Base-by-base conservation (phyloP, 2,888 invertebrate genomes). In the Trichogramma evanescens region DNA sequence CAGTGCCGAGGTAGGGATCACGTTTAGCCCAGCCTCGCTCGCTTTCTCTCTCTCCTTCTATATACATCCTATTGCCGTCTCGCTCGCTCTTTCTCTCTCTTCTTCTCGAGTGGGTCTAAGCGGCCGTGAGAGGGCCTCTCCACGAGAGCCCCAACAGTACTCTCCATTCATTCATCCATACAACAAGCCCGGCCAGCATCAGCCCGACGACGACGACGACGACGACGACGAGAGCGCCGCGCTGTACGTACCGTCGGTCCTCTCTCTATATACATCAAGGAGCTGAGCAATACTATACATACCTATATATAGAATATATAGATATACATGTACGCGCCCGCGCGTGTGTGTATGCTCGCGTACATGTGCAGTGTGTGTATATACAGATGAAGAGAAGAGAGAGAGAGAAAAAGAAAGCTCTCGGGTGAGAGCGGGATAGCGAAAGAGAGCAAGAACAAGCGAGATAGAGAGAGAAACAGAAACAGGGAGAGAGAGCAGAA, bases 51-150 rank as follows among this genome's bases (percentile, higher is more conserved):
- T 68, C 71, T 67, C 68, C 67, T 66, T 68, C 65, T 66, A 26
- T 26, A 26, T 26, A 26, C 26, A 26, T 26, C 26, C 26, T 26
- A 26, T 26, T 26, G 26, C 26, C 26, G 26, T 26, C 26, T 26
- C 70, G 70, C 69, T 69, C 70, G 64, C 67, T 65, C 66, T 68
- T 68, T 68, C 71, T 67, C 68, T 66, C 66, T 68, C 65, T 66
- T 71, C 69, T 68, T 71, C 73, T 76, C 73, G 75, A 77, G 77
- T 77, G 77, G 77, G 73, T 77, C 74, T 77, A 77, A 77, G 77
- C 77, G 77, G 77, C 73, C 71, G 77, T 76, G 76, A 77, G 76
- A 77, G 77, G 77, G 75, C 76, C 77, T 77, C 77, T 77, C 77
- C 77, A 77, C 74, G 75, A 73, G 73, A 75, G 74, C 65, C 74